Conservation (phyloP, 2,113 vertebrate species). For the Coptodon rendalli region DNA sequence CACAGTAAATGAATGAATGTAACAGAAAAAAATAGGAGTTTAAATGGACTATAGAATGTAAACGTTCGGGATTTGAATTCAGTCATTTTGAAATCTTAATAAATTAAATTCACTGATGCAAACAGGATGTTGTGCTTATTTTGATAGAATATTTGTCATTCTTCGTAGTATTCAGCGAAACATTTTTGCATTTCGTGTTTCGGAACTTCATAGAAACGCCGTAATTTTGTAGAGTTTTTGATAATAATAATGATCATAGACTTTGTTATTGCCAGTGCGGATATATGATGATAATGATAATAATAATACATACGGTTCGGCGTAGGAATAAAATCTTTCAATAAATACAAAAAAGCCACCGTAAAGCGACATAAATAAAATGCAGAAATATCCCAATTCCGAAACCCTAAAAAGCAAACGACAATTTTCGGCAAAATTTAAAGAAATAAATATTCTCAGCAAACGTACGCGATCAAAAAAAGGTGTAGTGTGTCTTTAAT, state of each 20-base stretch:
- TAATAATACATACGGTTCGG: neutral
- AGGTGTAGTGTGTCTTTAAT: conserved; percentile 51
- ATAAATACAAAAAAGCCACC: neutral
- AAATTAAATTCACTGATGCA: neutral
- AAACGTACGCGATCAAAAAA: conserved; percentile 2
- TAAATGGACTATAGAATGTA: neutral
- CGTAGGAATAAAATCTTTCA: neutral
- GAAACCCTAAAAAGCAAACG: conserved; percentile 1
- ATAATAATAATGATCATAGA: neutral
- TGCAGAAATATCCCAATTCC: neutral
- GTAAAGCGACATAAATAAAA: neutral
- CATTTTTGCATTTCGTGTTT: neutral
- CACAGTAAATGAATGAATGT: neutral
- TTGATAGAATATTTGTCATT: neutral
- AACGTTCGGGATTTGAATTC: neutral
- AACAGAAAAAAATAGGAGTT: neutral
- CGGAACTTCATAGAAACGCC: neutral
- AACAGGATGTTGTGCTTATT: neutral
- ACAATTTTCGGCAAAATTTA: neutral
- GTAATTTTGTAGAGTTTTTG: neutral
- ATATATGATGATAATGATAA: neutral
- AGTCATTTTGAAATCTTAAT: neutral
- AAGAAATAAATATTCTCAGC: neutral
- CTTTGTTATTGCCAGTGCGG: neutral
- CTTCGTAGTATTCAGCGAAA: neutral